Evolutionary conservation across 2,113 vertebrate genomes (phyloP).

Genomic region (Nipponia nippon): DNA sequence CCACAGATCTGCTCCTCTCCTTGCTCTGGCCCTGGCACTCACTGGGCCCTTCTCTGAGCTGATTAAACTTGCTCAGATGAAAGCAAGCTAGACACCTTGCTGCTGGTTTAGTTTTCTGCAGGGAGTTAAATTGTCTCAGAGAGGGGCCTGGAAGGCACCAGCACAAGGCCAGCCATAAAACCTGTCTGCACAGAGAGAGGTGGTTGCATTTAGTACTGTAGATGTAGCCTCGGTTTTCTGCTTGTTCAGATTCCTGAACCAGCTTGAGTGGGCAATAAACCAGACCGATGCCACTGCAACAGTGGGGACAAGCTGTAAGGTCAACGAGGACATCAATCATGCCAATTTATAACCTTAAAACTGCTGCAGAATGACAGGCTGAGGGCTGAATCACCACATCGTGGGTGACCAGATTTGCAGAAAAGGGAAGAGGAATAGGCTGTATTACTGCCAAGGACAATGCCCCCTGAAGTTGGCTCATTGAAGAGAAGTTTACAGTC

Average conservation of each 20-base stretch:
- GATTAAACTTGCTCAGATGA: background rate
- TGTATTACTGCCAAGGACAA: background rate
- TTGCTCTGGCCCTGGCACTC: background rate
- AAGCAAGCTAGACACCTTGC: background rate
- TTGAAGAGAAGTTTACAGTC: background rate
- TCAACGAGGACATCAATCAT: background rate
- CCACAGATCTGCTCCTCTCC: background rate
- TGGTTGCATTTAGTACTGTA: background rate
- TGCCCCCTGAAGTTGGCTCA: background rate
- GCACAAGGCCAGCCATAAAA: background rate
- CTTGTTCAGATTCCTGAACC: background rate
- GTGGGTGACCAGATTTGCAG: background rate
- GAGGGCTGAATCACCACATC: background rate
- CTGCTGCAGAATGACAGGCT: background rate
- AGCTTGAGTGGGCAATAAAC: background rate
- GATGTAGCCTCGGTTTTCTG: background rate
- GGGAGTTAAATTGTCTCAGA: background rate
- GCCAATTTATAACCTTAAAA: background rate
- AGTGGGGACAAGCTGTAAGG: background rate
- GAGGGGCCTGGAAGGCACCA: background rate
- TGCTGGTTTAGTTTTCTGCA: background rate
- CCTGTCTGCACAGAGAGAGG: background rate
- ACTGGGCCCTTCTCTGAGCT: background rate
- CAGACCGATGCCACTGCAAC: accelerated
- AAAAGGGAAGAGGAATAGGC: background rate